Conservation (phyloP, 2,888 invertebrate genomes). For the Gerosis bhagava region DNA sequence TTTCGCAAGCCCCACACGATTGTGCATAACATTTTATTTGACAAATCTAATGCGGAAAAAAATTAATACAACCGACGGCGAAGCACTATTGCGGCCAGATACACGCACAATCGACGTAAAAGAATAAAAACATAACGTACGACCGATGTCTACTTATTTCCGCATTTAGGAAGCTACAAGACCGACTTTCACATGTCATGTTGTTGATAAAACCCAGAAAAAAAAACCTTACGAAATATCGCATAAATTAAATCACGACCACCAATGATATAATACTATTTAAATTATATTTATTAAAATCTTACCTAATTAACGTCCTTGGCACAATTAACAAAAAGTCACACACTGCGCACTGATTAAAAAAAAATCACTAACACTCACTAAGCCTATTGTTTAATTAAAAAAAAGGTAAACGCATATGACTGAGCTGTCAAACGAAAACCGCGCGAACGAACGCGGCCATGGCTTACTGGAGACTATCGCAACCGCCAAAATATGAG, state of each 20-base stretch:
- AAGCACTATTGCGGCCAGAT: too few species aligned
- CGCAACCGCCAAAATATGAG: constrained; percentile 72
- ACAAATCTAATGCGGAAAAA: constrained; percentile 36
- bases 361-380: constrained; percentile 46
- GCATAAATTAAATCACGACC: constrained; percentile 41
- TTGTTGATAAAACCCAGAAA: constrained; percentile 47
- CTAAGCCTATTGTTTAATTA: too few species aligned
- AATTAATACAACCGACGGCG: too few species aligned
- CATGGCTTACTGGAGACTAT: constrained; percentile 63
- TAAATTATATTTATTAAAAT: too few species aligned
- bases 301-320: constrained; percentile 40
- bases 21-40: too few species aligned
- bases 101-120: constrained; percentile 18
- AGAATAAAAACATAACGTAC: constrained; percentile 14
- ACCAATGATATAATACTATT: constrained; percentile 37
- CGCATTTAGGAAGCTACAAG: constrained; percentile 31
- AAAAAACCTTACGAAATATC: constrained; percentile 42
- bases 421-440: constrained; percentile 49
- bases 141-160: constrained; percentile 27
- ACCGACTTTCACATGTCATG: constrained; percentile 45
- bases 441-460: constrained; percentile 53
- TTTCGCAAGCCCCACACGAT: constrained; percentile 37
- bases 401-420: too few species aligned
- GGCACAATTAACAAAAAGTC: constrained; percentile 24
- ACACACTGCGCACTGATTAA: constrained; percentile 36